Evolutionary conservation across 2,797 vertebrate species (phyloP), one percentile per base, ranked within the genome.

Genomic region (Sebastes kiyomatsui): DNA sequence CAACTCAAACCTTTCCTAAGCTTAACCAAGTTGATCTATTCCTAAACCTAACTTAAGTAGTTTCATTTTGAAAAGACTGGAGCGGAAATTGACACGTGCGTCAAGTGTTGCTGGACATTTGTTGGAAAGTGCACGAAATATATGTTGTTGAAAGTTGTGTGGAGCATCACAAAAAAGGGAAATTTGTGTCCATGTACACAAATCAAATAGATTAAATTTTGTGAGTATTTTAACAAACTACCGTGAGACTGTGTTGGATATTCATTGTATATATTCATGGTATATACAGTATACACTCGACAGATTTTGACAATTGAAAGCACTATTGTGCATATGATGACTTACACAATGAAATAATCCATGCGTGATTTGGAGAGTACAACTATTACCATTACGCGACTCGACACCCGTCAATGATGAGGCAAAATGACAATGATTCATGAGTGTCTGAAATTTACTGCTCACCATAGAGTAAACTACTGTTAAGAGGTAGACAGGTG

Each of bases 321-420:
- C 33, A 66, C 16, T 23, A 33, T 42, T 80, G 22, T 75, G 30
- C 33, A 35, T 68, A 61, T 23, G 22, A 38, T 64, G 33, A 38
- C n/a, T 13, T 23, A 64, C 33, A 42, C 33, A 35, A 68, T 60
- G 18, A 72, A 68, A 68, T 74, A 72, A 68, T 74, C 42, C 7
- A 66, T 60, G 46, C 13, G 52, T 38, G 28, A 67, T 81, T 65
- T 72, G 28, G 25, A 38, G 81, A 83, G 12, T 25, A 67, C 25
- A 62, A 66, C 33, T 58, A 67, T 77, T 81, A 46, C 23, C 14
- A 14, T 59, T 59, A 8, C 5, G 4, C 27, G 7, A 58, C 56
- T 27, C 6, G 14, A 58, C 56, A 59, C 16, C 58, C 16, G 27
- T 18, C 27, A 60, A 2, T 60, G 58, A 20, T 60, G 8, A 49